Percentiles rank a stretch among this genome's conserved stretches.
phyloP scores from a whole-genome alignment of 2,797 vertebrate genomes.

The Lepus oiostolus region DNA sequence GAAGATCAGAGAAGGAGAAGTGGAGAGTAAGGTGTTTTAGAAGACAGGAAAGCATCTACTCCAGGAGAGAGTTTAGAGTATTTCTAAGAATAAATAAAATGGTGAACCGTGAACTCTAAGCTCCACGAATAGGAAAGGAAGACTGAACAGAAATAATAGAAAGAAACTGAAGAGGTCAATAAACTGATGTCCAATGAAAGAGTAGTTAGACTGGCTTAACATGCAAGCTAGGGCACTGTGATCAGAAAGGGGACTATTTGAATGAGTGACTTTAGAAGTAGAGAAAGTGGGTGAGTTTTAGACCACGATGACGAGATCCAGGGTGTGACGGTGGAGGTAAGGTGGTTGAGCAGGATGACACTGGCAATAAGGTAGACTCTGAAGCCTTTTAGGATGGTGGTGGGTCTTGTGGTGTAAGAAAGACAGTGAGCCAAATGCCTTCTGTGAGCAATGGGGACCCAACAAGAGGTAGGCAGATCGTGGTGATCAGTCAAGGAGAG shows the following conservation, averaged over 20 bases:
- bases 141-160: neutral
- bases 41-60: neutral
- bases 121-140: neutral
- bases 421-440: conserved; percentile 5
- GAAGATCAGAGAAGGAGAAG: conserved; percentile 2
- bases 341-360: neutral
- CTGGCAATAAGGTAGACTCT: neutral
- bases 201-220: neutral
- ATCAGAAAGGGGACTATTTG: neutral
- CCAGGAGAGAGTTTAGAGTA: conserved; percentile 22
- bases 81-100: conserved; percentile 35
- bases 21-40: neutral
- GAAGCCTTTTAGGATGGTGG: conserved; percentile 17
- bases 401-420: neutral
- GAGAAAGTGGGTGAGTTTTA: neutral
- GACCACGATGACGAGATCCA: neutral
- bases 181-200: conserved; percentile 49
- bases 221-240: neutral
- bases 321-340: neutral
- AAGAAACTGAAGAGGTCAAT: conserved; percentile 2
- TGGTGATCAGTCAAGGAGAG: neutral
- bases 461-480: neutral
- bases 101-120: neutral
- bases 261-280: conserved; percentile 39
- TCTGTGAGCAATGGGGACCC: neutral